Conservation (phyloP, 2,888 invertebrate species). For the Cyaniris semiargus region DNA sequence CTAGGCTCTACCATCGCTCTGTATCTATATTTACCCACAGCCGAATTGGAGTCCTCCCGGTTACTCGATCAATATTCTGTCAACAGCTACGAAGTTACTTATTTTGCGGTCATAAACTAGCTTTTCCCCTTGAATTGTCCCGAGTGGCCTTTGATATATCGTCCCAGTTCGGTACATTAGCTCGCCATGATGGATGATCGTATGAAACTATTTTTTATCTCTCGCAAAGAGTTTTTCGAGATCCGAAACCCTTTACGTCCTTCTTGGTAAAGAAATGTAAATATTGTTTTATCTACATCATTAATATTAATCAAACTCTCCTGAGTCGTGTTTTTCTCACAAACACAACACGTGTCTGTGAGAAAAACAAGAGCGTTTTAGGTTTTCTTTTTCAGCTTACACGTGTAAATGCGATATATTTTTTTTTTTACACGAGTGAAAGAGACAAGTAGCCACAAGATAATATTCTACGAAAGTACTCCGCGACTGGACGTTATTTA, state of each 20-base stretch:
- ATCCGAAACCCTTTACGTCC: not conserved
- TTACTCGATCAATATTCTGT: conserved; percentile 9
- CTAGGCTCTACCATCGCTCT: not conserved
- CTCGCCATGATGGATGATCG: conserved; percentile 10
- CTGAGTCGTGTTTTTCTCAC: not conserved
- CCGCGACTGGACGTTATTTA: no score
- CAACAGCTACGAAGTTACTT: not conserved
- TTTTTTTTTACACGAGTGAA: not conserved
- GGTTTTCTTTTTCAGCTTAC: not conserved
- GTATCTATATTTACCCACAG: conserved; percentile 5
- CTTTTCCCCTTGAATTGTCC: not conserved
- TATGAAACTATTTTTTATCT: conserved; percentile 13
- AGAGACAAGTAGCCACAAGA: not conserved
- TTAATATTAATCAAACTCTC: not conserved
- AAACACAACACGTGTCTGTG: not conserved
- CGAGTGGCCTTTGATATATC: conserved; percentile 10
- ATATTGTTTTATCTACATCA: not conserved
- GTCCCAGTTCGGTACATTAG: conserved; percentile 1
- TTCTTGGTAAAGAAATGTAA: conserved; percentile 7
- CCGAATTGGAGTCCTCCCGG: not conserved
- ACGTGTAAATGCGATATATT: not conserved
- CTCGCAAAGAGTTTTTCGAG: not conserved
- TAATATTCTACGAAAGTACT: no score
- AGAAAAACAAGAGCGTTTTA: not conserved
- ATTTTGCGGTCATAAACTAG: not conserved